Base-by-base conservation (phyloP, 2,797 vertebrate species). In the Sebastiscus albofasciatus region DNA sequence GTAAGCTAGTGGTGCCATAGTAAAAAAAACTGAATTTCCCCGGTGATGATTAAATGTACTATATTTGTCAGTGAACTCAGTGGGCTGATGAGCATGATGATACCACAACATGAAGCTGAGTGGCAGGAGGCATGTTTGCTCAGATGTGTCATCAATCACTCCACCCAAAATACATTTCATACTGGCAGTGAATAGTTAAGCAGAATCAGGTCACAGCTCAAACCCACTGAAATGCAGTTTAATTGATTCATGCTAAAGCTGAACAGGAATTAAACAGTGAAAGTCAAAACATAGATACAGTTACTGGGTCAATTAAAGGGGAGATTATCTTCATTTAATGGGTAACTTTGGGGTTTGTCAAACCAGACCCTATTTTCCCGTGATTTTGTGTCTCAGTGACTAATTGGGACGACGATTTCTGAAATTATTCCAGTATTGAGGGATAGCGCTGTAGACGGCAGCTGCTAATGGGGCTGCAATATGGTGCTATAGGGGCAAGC, bases 111-210 rank as follows among this genome's bases (percentile, higher is more conserved):
- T 39, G 31, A 85, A 72, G 72, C 80, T 34, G 81, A 80, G 83
- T 71, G 82, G 55, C 81, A 88, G 81, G 42, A 75, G 79, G 86
- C 85, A 81, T 75, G 80, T 80, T 88, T 62, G 58, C 83, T 82
- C 65, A 60, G 75, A 88, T 81, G 77, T 86, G 81, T 91, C 88
- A 87, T 89, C 82, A 90, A 85, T 90, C 89, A 82, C 78, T 60
- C 54, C 34, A 31, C 29, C 39, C 59, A 72, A 78, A 77, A 85
- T 62, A 79, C 59, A 72, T 79, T 82, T 82, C 71, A 81, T 85
- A 86, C 65, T 26, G n/a, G 60, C 67, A 56, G 67, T n/a, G 80
- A 87, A 76, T 42, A 75, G 68, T 67, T 60, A 29, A 75, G 75
- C 75, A 79, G 82, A 89, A 91, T 88, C 75, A 76, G 85, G 87